Conservation (phyloP, 2,797 vertebrate genomes). For the Paguma larvata region DNA sequence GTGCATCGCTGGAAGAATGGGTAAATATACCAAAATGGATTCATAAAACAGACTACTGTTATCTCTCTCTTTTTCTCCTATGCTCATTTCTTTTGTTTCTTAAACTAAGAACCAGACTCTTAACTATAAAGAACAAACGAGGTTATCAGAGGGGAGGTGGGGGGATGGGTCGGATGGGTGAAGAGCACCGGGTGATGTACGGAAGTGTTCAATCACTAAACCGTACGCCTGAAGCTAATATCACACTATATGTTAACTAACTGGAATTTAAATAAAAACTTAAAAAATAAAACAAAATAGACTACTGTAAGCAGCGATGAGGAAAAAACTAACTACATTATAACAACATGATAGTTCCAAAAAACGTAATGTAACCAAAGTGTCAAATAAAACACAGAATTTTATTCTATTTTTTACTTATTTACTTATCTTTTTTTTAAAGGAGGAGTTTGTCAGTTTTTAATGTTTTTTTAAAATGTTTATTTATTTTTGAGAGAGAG, state of each 20-base stretch:
- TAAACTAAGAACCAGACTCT: not conserved
- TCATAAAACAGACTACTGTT: not conserved
- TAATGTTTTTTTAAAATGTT: no score
- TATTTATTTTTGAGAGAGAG: no score
- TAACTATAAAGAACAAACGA: not conserved
- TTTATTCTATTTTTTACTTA: not conserved
- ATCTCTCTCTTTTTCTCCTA: not conserved
- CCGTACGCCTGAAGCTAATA: not conserved
- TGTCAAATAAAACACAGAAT: constrained; percentile 17
- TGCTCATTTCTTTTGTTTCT: not conserved
- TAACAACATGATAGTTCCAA: constrained; percentile 4
- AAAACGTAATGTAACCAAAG: constrained; percentile 21
- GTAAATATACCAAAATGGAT: not conserved
- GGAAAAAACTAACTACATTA: constrained; percentile 34
- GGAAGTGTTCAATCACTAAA: not conserved
- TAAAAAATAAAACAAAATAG: not conserved
- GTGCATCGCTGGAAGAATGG: not conserved
- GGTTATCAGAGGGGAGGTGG: not conserved
- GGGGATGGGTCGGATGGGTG: not conserved
- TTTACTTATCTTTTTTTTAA: no score
- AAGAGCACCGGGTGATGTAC: not conserved
- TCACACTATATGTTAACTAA: not conserved
- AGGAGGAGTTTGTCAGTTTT: no score
- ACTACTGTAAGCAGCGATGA: not conserved
- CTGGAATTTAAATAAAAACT: not conserved